Evolutionary conservation across 2,888 invertebrate species (phyloP).

Genomic region (Catocala fraxini): DNA sequence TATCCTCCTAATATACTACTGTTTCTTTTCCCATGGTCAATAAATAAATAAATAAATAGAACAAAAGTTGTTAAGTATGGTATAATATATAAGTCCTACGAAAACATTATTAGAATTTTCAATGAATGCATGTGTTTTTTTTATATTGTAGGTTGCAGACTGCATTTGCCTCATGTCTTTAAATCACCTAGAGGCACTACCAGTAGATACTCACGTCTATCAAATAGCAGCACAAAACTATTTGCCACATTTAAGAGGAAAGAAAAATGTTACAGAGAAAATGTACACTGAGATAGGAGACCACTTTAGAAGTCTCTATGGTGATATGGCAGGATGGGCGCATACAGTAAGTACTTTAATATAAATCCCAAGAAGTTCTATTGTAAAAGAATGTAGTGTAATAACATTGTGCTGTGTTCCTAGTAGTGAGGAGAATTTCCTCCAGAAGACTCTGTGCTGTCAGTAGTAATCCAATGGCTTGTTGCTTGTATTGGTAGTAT

Average conservation of each 20-base stretch:
- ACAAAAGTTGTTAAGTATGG: no score
- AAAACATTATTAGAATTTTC: not conserved
- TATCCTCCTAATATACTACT: no score
- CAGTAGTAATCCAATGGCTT: no score
- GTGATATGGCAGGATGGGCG: slow-evolving; percentile 97
- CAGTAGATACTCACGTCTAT: slow-evolving; percentile 98
- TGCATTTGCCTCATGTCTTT: slow-evolving; percentile 99
- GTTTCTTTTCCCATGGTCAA: no score
- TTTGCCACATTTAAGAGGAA: slow-evolving; percentile 91
- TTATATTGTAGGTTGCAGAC: slow-evolving; percentile 94
- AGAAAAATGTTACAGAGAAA: slow-evolving; percentile 93
- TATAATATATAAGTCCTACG: no score
- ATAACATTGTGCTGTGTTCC: no score
- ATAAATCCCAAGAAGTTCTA: no score
- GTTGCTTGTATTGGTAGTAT: no score
- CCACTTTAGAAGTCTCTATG: slow-evolving; percentile 93
- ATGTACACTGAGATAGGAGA: slow-evolving; percentile 95
- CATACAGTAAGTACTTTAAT: slow-evolving; percentile 92
- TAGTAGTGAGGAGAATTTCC: no score
- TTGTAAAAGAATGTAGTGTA: no score
- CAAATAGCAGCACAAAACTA: slow-evolving; percentile 95
- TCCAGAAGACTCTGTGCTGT: no score
- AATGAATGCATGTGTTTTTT: not conserved
- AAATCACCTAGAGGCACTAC: slow-evolving; percentile 95
- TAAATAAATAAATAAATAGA: no score